Percentiles rank a stretch among this genome's conserved stretches.
phyloP scores from a whole-genome alignment of 2,113 vertebrate genomes.

The Elephantulus edwardii region DNA sequence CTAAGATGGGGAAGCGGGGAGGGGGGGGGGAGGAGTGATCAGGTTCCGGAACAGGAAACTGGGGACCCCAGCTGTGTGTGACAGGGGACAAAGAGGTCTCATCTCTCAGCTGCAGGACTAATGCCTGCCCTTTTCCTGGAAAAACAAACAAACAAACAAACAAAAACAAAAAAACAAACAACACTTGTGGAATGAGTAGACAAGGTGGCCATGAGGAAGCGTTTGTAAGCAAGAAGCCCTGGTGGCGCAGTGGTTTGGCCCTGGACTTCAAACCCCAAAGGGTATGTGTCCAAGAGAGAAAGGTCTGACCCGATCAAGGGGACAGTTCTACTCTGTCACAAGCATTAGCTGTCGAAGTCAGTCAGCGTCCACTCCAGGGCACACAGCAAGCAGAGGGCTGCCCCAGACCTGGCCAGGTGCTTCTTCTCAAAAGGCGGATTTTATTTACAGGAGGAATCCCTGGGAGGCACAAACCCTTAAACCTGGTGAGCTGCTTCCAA shows the following conservation, averaged over 20 bases:
- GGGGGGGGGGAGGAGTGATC: no score
- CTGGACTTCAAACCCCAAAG: no score
- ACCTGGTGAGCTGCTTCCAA: neutral
- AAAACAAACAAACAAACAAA: no score
- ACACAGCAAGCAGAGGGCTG: accelerated
- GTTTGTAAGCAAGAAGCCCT: neutral
- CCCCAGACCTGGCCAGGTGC: no score
- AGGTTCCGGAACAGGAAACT: neutral
- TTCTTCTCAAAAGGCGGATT: accelerated
- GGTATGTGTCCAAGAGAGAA: no score
- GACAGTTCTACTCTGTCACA: neutral
- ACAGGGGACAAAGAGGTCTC: accelerated
- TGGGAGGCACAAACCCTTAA: neutral
- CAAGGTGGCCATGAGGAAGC: neutral
- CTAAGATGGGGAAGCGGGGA: no score
- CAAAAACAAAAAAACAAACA: no score
- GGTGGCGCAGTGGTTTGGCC: neutral
- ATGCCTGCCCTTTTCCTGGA: neutral
- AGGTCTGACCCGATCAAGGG: no score
- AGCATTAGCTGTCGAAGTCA: neutral
- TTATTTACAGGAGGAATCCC: neutral
- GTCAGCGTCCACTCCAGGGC: neutral
- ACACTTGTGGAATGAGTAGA: neutral
- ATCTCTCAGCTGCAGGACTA: neutral
- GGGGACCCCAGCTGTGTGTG: neutral